phyloP scores from a whole-genome alignment of 2,888 invertebrate genomes.

The Lypha dubia region DNA sequence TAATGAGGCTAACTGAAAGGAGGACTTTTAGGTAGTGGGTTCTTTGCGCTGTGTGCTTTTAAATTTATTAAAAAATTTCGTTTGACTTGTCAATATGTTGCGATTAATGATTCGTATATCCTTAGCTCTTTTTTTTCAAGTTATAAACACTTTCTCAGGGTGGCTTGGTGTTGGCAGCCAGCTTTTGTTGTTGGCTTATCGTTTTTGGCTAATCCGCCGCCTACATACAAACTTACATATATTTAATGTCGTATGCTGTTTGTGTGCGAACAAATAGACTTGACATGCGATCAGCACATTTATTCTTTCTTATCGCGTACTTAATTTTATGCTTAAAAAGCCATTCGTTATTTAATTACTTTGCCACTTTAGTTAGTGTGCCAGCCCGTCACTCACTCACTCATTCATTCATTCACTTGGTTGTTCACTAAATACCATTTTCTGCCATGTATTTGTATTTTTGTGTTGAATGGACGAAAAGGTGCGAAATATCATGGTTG shows the following conservation, averaged over 20 bases:
- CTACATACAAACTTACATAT: too few species aligned
- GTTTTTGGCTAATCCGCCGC: slow-evolving; percentile 76
- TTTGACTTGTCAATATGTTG: slow-evolving; percentile 46
- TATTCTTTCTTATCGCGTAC: slow-evolving; percentile 71
- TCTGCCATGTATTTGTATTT: slow-evolving; percentile 12
- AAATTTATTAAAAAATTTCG: slow-evolving; percentile 24
- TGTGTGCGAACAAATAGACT: slow-evolving; percentile 46
- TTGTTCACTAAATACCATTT: not conserved
- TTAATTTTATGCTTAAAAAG: slow-evolving; percentile 73
- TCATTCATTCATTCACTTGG: not conserved
- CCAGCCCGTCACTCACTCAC: slow-evolving; percentile 32
- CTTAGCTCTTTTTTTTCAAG: slow-evolving; percentile 12
- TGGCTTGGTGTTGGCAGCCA: slow-evolving; percentile 16
- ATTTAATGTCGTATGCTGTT: slow-evolving; percentile 1
- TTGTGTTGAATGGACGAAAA: slow-evolving; percentile 66
- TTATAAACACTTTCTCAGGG: slow-evolving; percentile 3
- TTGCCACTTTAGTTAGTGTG: slow-evolving; percentile 68
- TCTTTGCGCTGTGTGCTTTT: slow-evolving; percentile 39
- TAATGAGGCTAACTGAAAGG: slow-evolving; percentile 12
- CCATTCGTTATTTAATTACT: slow-evolving; percentile 73
- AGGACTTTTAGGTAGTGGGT: not conserved
- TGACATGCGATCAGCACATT: slow-evolving; percentile 72
- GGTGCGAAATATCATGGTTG: slow-evolving; percentile 72
- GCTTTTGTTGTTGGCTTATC: slow-evolving; percentile 75
- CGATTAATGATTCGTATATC: slow-evolving; percentile 54